Base-by-base conservation (phyloP, 2,888 invertebrate genomes). In the Automeris io region DNA sequence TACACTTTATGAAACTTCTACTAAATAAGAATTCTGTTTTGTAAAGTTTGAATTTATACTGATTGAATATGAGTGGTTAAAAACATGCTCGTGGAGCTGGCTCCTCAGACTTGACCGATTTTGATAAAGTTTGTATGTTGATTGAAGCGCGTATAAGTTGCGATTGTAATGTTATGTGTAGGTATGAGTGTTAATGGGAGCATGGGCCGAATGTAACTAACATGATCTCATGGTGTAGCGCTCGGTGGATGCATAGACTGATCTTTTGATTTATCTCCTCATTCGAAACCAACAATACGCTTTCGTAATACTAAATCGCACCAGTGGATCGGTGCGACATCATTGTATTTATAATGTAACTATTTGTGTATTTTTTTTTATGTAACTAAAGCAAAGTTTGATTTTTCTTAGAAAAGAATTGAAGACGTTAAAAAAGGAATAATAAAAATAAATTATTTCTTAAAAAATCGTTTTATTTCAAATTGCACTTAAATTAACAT, bases 391-490 rank as follows among this genome's bases (percentile, higher is more conserved):
- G 76, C 80, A 70, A 83, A 81, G 76, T 82, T 85, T 83, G 80
- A 78, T 83, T 85, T 75, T 76, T 78, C 77, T 81, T 83, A 85
- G 82, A 77, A 77, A 79, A 79, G 75, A 83, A 76, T 76, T 81
- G 74, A 76, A 82, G 79, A 83, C 74, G 70, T 79, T 79, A 54
- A 65, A 58, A 57, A 81, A 77, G 78, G 75, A 80, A 80, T 79
- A 81, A 81, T 80, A 83, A 83, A 85, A 67, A 77, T 69, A 77
- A 81, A 83, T 83, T 85, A 83, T 83, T 86, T 86, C 83, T 82
- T 83, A 80, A 47, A 61, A 16, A 61, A 66, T 74, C 65, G 78
- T 83, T 83, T 85, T 78, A 81, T 79, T 83, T 70, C 40, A 29
- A 3, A 29, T 29, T 29, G 29, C 29, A 29, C 29, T 29, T 29